Evolutionary conservation across 2,888 invertebrate genomes (phyloP).

Genomic region (Linnaemya tessellans): DNA sequence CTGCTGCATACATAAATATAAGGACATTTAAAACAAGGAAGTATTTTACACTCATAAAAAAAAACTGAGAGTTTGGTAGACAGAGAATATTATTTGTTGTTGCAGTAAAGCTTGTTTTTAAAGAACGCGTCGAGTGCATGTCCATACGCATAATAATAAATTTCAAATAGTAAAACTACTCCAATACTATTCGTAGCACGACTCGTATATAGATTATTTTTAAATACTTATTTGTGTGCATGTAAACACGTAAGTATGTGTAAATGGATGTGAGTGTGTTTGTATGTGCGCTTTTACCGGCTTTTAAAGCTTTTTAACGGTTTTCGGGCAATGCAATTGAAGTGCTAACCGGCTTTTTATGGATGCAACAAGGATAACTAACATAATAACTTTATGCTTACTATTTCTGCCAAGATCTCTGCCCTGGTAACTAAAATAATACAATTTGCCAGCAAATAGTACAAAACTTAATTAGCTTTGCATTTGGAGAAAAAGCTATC

Average conservation of each 20-base stretch:
- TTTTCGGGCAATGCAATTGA: conserved; percentile 18
- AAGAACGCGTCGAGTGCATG: background rate
- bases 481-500: too few relatives aligned
- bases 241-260: background rate
- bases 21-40: conserved; percentile 60
- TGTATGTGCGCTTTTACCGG: conserved; percentile 28
- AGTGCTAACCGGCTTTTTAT: conserved; percentile 34
- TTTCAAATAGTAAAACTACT: conserved; percentile 56
- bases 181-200: conserved; percentile 19
- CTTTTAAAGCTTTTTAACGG: conserved; percentile 53
- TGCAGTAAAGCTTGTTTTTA: background rate
- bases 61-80: conserved; percentile 23
- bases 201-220: conserved; percentile 52
- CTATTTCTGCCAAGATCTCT: too few relatives aligned
- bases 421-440: too few relatives aligned
- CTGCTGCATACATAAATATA: conserved; percentile 12
- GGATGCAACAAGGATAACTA: background rate
- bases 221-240: conserved; percentile 2
- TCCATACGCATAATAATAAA: conserved; percentile 37
- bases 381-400: too few relatives aligned
- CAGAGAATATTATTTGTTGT: conserved; percentile 14
- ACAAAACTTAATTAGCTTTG: too few relatives aligned
- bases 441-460: too few relatives aligned
- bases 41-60: conserved; percentile 3
- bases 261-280: background rate